Evolutionary conservation across 1,140 invertebrate species (phyloP), one percentile per base, ranked within the genome.

Genomic region (Papilio glaucus): DNA sequence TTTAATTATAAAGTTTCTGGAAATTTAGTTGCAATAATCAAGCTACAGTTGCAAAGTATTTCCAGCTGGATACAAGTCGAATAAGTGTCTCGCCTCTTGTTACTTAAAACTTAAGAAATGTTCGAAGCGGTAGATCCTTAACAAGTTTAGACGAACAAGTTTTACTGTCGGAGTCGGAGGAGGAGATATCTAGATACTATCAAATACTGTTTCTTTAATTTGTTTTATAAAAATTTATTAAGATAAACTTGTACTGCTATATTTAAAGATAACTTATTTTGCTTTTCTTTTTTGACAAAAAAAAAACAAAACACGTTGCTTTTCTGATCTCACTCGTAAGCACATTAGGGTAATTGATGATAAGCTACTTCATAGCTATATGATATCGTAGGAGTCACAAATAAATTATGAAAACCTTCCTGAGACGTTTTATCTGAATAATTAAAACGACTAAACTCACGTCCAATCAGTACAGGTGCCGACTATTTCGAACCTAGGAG

Each of bases 31-130:
- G 45, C 45, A 49, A 49, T 49, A 21, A 9, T 49, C 45, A 21
- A 21, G 45, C 15, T 18, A 53, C 18, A 53, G 18, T 9, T 53
- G 9, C 21, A n/a, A 53, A 53, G 10, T 53, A 53, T 24, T 53
- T 21, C 49, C 21, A 53, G 21, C 49, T 12, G 10, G 49, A 53
- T 24, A 24, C 21, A 53, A 53, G 21, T 53, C 18, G 21, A 53
- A 6, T 33, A 33, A 33, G 49, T 9, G 21, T 49, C 18, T 45
- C 15, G 42, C 49, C 49, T 18, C 45, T 24, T 53, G 49, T 53
- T 53, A 53, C 49, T 53, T 53, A 53, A 53, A 53, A 49, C 42
- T 49, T 49, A 21, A 49, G 15, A 18, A n/a, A 9, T 53, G 13
- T 7, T 24, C 29, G 29, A 33, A 33, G 29, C 29, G 29, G 2